Conservation (phyloP, 2,797 vertebrate species). For the Thaleichthys pacificus region DNA sequence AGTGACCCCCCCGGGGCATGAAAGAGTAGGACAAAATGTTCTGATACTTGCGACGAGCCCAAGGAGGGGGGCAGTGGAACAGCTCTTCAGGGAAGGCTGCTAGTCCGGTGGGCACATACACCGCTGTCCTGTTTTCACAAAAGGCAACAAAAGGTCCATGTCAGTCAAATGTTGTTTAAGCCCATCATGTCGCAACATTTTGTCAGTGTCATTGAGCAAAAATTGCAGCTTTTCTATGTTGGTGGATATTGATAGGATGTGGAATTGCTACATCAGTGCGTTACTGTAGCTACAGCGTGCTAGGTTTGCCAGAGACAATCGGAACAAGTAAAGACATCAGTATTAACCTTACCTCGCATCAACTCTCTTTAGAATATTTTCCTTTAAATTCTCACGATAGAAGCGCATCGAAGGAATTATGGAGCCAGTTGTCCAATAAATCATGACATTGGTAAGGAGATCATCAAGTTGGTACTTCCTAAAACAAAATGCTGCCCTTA, state of each 20-base stretch:
- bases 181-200: too few relatives aligned
- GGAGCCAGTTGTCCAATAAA: constrained; percentile 87
- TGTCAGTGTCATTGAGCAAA: too few relatives aligned
- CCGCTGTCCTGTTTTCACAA: constrained; percentile 52
- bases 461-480: constrained; percentile 87
- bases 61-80: constrained; percentile 69
- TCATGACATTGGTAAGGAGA: constrained; percentile 87
- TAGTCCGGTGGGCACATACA: constrained; percentile 80
- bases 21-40: constrained; percentile 79
- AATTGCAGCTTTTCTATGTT: too few relatives aligned
- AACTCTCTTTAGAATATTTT: constrained; percentile 30
- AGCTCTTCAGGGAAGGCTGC: constrained; percentile 83
- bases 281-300: neutral
- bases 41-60: constrained; percentile 67
- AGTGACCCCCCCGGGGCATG: constrained; percentile 84
- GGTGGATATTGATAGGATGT: too few relatives aligned
- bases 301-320: constrained; percentile 25
- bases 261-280: too few relatives aligned
- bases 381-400: constrained; percentile 84
- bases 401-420: constrained; percentile 87
- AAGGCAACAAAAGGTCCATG: neutral
- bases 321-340: too few relatives aligned
- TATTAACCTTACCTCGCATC: constrained; percentile 58
- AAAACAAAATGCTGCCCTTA: constrained; percentile 12
- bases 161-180: too few relatives aligned